These are phyloP conservation scores for Lasiurus cinereus DNA, from an alignment of 2,113 vertebrate species.

Conservation along the genomic window DNA sequence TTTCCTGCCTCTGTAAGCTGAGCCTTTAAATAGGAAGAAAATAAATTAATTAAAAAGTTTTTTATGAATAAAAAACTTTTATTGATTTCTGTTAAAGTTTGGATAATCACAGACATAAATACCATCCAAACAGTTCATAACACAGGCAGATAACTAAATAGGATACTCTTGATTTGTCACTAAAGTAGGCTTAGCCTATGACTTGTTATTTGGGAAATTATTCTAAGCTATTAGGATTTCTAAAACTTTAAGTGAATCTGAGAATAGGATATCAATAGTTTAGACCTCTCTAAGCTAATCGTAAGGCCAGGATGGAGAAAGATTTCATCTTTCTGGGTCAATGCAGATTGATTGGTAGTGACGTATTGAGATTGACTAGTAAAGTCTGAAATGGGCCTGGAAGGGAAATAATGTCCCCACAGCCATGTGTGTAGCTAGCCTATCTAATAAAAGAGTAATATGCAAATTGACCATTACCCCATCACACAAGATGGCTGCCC, in stretches of 20 bases:
- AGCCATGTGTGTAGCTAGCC: neutral
- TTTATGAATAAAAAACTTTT: neutral
- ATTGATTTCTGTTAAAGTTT: neutral
- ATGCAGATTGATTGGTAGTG: neutral
- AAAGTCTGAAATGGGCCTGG: neutral
- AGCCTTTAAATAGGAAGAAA: neutral
- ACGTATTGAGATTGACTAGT: neutral
- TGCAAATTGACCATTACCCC: no score
- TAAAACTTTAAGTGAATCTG: neutral
- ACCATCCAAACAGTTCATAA: neutral
- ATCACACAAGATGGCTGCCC: no score
- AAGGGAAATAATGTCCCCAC: neutral
- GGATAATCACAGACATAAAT: neutral
- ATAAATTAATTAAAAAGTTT: neutral
- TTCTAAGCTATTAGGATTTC: neutral
- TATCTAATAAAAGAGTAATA: no score
- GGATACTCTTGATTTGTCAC: neutral
- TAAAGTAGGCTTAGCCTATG: neutral
- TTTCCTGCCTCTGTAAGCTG: neutral
- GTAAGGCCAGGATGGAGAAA: neutral
- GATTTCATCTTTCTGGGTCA: neutral
- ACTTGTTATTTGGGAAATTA: conserved; percentile 17
- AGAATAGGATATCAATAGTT: neutral
- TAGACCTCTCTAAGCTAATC: neutral
- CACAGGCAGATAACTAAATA: neutral